Percentiles rank a stretch among this genome's conserved stretches.
Evolutionary conservation across 2,888 invertebrate genomes (phyloP).

Genomic region (Tuberolachnus salignus): DNA sequence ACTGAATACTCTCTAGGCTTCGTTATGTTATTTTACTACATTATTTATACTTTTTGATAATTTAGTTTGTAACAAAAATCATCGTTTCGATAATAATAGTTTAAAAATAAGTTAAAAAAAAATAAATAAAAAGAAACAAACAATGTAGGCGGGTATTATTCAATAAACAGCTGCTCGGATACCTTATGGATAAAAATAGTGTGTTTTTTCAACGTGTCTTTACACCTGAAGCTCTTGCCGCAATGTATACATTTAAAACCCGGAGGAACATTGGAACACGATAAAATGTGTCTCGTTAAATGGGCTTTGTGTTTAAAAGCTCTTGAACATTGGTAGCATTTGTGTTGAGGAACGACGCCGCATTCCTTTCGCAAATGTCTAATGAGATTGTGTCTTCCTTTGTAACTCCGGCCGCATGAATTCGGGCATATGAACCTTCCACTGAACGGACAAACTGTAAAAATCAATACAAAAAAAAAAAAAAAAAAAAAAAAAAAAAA

Average conservation of each 20-base stretch:
- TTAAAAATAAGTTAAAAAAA: neutral
- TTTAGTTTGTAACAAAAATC: neutral
- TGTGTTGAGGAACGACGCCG: slow-evolving; percentile 59
- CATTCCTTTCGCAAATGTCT: slow-evolving; percentile 57
- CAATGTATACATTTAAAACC: slow-evolving; percentile 38
- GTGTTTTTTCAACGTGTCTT: slow-evolving; percentile 46
- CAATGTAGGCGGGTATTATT: neutral
- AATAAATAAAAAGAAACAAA: too few species aligned
- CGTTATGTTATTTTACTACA: too few species aligned
- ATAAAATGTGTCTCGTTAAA: slow-evolving; percentile 33
- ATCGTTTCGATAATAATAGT: neutral
- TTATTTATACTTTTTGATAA: too few species aligned
- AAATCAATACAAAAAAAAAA: slow-evolving; percentile 19
- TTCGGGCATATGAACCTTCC: slow-evolving; percentile 54
- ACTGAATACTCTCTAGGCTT: too few species aligned
- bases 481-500: too few species aligned
- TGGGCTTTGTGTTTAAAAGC: slow-evolving; percentile 58
- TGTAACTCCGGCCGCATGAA: slow-evolving; percentile 55
- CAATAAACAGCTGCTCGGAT: neutral
- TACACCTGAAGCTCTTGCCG: slow-evolving; percentile 49
- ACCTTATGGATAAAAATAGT: slow-evolving; percentile 44
- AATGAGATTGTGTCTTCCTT: slow-evolving; percentile 41
- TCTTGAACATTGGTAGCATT: slow-evolving; percentile 58
- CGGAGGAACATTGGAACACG: slow-evolving; percentile 30
- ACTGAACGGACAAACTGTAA: slow-evolving; percentile 41